Percentiles rank a stretch among this genome's conserved stretches.
Evolutionary conservation across 2,797 vertebrate species (phyloP).

Genomic region (Hafferia zeledoni): DNA sequence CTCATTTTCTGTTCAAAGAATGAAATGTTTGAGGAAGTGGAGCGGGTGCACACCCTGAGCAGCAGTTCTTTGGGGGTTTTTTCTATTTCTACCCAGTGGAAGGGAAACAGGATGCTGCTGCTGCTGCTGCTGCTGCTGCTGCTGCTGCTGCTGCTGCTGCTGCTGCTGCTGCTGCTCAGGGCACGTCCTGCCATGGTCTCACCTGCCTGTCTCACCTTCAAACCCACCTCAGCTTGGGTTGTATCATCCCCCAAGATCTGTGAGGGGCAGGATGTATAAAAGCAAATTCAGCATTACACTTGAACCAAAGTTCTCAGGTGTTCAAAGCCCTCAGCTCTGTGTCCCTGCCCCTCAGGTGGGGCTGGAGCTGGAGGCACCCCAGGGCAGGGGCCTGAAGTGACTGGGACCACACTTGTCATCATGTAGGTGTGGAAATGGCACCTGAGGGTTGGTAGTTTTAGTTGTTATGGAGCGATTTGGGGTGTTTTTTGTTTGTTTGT

Average conservation of each 20-base stretch:
- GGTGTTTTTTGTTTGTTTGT: background rate
- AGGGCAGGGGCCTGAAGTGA: background rate
- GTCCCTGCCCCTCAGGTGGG: background rate
- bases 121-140: background rate
- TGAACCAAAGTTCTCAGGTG: accelerated
- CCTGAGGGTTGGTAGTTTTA: accelerated
- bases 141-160: background rate
- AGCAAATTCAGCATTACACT: background rate
- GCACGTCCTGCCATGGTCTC: background rate
- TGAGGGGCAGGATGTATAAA: background rate
- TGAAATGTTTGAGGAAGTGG: conserved; percentile 8
- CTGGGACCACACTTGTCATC: accelerated
- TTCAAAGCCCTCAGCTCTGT: background rate
- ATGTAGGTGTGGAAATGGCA: background rate
- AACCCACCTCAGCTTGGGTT: background rate
- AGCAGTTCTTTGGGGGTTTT: background rate
- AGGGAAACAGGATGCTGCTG: background rate
- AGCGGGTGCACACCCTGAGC: background rate
- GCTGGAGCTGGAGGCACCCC: background rate
- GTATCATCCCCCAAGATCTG: background rate
- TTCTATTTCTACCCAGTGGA: background rate
- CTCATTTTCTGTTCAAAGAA: background rate
- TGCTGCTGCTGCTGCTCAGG: background rate
- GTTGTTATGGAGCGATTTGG: accelerated
- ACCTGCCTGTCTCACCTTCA: background rate